Base-by-base conservation (phyloP, 2,797 vertebrate species). In the Gadopsis bispinosus region DNA sequence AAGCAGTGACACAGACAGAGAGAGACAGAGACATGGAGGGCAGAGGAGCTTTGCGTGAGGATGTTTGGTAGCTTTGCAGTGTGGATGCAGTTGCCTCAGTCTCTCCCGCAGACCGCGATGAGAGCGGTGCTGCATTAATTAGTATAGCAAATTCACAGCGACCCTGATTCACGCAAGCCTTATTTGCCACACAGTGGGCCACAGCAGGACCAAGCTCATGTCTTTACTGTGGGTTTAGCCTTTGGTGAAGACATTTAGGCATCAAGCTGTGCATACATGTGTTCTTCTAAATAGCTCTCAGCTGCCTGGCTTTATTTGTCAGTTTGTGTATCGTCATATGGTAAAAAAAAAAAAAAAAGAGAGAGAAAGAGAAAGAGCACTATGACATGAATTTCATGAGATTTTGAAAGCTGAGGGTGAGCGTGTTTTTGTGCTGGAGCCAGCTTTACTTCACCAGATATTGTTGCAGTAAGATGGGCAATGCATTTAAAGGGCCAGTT, bases 121-220 rank as follows among this genome's bases (percentile, higher is more conserved):
- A 88, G 53, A 55, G 85, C 62, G 51, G 79, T 81, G 71, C 75
- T 88, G 72, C 85, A 92, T 87, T 61, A 89, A 87, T 90, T 88
- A 85, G 81, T 70, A 60, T 84, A 84, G 26, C 56, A 2, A 54
- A 78, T 69, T 85, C 75, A 80, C 20, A 11, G 50, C 31, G 73
- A 58, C 68, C 77, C 79, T 60, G 64, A 76, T 79, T 85, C 81
- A 77, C 29, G n/a, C 45, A 50, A 45, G 69, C 69, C 73, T 78
- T 77, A 80, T 81, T 65, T 50, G 59, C 51, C 58, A 54, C 62
- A 16, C 51, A 29, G 48, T 0, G 45, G 53, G 41, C 1, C 58
- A 53, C 45, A 50, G 73, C 50, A 58, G 58, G 65, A 41, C 48
- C 7, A 8, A 39, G 1, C 4, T 33, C 7, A 45, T 20, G 56